phyloP scores from a whole-genome alignment of 2,888 invertebrate species.

The Koerneria pararmatus region DNA sequence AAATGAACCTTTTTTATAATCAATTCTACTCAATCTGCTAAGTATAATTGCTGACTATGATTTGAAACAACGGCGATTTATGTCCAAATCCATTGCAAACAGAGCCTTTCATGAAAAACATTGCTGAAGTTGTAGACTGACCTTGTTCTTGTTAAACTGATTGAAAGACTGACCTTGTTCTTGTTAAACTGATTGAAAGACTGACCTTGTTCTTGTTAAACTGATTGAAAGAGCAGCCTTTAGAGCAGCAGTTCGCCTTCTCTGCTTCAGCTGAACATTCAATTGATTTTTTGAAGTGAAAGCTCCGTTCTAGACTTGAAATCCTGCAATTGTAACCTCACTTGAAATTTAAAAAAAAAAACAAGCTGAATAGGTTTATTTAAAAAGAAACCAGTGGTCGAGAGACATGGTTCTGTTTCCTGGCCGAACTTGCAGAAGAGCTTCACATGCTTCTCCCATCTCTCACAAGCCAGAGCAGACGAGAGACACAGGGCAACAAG shows the following conservation, averaged over 20 bases:
- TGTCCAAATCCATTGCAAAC: no score
- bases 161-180: not conserved
- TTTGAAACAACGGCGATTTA: no score
- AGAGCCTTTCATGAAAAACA: not conserved
- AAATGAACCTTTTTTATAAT: no score
- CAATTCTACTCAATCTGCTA: no score
- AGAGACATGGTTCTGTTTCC: constrained; percentile 33
- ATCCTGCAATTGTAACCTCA: not conserved
- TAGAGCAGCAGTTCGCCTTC: constrained; percentile 21
- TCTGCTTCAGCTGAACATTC: constrained; percentile 10
- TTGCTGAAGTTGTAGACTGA: no score
- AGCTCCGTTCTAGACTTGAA: not conserved
- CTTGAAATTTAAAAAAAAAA: no score
- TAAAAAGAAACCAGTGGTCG: constrained; percentile 23
- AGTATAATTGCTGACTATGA: no score
- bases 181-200: not conserved
- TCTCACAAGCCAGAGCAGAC: constrained; percentile 23
- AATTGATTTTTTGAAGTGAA: not conserved
- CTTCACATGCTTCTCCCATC: constrained; percentile 35
- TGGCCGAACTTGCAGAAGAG: constrained; percentile 38
- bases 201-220: constrained; percentile 26
- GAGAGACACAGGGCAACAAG: constrained; percentile 15
- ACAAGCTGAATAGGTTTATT: no score
- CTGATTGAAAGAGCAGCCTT: constrained; percentile 23
- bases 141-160: not conserved